Evolutionary conservation across 2,888 invertebrate genomes (phyloP).

Genomic region (Drosophila maculinotata): DNA sequence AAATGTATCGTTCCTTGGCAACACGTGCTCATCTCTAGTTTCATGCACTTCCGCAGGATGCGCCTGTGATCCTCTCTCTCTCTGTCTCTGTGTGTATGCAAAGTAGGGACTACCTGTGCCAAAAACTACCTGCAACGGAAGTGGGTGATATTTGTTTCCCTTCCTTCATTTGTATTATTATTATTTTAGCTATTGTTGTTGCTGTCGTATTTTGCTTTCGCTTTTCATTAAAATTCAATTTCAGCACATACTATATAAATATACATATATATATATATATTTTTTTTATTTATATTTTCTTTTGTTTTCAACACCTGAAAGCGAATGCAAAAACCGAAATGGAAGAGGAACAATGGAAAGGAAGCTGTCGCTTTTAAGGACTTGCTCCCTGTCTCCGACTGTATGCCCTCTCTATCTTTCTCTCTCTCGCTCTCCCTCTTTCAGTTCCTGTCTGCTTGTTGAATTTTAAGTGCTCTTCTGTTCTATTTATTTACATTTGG

Average conservation of each 20-base stretch:
- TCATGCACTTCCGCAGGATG: conserved; percentile 56
- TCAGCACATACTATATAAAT: conserved; percentile 30
- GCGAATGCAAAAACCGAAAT: conserved; percentile 48
- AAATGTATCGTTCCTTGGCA: too few relatives aligned
- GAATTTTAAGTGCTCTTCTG: conserved; percentile 37
- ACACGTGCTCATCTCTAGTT: conserved; percentile 25
- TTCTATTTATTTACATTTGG: conserved; percentile 47
- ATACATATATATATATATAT: conserved; percentile 4
- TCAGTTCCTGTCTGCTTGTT: background rate
- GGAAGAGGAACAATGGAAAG: conserved; percentile 55
- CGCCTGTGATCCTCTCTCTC: conserved; percentile 1
- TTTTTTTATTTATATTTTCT: conserved; percentile 12
- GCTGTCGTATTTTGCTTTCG: conserved; percentile 61
- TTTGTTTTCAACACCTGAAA: conserved; percentile 69
- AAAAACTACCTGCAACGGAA: conserved; percentile 56
- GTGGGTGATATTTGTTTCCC: conserved; percentile 51
- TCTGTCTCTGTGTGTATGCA: conserved; percentile 33
- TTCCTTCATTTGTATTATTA: conserved; percentile 32
- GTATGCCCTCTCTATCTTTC: background rate
- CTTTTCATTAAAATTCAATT: conserved; percentile 75
- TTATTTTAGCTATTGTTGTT: conserved; percentile 29
- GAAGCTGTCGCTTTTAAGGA: conserved; percentile 77
- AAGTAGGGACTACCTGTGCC: conserved; percentile 46
- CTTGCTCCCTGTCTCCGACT: conserved; percentile 27
- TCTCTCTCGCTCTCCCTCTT: background rate